A percentile compares a stretch with the other conserved stretches of the same genome.
Evolutionary conservation across 2,113 vertebrate genomes (phyloP).

Genomic region (Menidia beryllina): DNA sequence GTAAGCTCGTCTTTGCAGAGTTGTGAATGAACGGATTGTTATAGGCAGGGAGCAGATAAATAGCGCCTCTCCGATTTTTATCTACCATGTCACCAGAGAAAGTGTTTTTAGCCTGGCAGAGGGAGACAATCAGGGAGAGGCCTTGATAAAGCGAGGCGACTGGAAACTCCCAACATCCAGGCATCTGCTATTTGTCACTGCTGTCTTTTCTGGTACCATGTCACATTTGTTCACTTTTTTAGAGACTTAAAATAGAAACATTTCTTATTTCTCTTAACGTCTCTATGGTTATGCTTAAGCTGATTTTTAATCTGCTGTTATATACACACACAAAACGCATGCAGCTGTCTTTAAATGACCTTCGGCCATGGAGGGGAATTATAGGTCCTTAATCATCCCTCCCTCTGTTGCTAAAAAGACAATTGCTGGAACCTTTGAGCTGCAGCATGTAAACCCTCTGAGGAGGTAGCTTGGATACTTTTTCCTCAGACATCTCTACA

Average conservation of each 20-base stretch:
- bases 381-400: constrained; percentile 22
- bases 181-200: constrained; percentile 47
- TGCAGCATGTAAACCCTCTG: not conserved
- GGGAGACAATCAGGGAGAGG: constrained; percentile 36
- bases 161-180: constrained; percentile 36
- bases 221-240: constrained; percentile 56
- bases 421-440: constrained; percentile 24
- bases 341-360: constrained; percentile 26
- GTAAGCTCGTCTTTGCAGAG: constrained; percentile 32
- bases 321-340: constrained; percentile 34
- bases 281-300: constrained; percentile 17
- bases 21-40: constrained; percentile 53
- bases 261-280: constrained; percentile 14
- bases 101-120: constrained; percentile 42
- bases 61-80: constrained; percentile 47
- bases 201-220: constrained; percentile 30
- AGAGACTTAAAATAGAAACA: constrained; percentile 52
- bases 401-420: not conserved
- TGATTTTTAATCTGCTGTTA: constrained; percentile 31
- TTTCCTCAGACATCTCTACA: constrained; percentile 2
- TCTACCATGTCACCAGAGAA: constrained; percentile 37
- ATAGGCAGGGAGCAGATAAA: constrained; percentile 32
- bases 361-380: constrained; percentile 31
- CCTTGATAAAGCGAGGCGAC: constrained; percentile 21
- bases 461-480: constrained; percentile 8